A percentile compares a stretch with the other conserved stretches of the same genome.
These are phyloP conservation scores for Nyleta sp. DNA, from an alignment of 2,888 invertebrate genomes.

Conservation along the genomic window DNA sequence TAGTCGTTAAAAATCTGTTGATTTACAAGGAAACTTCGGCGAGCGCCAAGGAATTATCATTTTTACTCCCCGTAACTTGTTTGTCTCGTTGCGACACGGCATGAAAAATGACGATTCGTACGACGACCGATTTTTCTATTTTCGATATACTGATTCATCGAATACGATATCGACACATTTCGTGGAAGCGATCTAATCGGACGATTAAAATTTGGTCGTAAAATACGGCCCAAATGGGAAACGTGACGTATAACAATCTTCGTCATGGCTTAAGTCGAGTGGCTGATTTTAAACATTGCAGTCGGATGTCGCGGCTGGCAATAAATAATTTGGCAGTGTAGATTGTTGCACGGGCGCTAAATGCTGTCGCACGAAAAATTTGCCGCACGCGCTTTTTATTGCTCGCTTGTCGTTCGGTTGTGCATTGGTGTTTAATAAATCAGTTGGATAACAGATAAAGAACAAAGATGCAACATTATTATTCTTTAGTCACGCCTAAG, in stretches of 20 bases:
- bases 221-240: background rate
- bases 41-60: conserved; percentile 7
- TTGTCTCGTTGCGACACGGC: background rate
- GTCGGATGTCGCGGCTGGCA: conserved; percentile 19
- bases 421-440: conserved; percentile 44
- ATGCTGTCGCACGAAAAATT: conserved; percentile 28
- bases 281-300: conserved; percentile 12
- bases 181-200: conserved; percentile 4
- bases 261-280: background rate
- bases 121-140: no score
- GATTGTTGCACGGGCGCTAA: conserved; percentile 15
- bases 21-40: conserved; percentile 30
- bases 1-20: conserved; percentile 38
- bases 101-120: no score
- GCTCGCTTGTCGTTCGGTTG: conserved; percentile 13
- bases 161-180: background rate
- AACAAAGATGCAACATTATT: conserved; percentile 52
- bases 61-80: background rate
- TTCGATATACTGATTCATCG: no score
- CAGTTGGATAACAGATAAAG: conserved; percentile 44
- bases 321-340: conserved; percentile 30
- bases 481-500: conserved; percentile 51
- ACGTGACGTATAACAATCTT: conserved; percentile 13
- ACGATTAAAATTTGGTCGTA: conserved; percentile 3
- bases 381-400: conserved; percentile 27